These are phyloP conservation scores for Eupithecia insigniata DNA, from an alignment of 2,888 invertebrate species.

Conservation along the genomic window DNA sequence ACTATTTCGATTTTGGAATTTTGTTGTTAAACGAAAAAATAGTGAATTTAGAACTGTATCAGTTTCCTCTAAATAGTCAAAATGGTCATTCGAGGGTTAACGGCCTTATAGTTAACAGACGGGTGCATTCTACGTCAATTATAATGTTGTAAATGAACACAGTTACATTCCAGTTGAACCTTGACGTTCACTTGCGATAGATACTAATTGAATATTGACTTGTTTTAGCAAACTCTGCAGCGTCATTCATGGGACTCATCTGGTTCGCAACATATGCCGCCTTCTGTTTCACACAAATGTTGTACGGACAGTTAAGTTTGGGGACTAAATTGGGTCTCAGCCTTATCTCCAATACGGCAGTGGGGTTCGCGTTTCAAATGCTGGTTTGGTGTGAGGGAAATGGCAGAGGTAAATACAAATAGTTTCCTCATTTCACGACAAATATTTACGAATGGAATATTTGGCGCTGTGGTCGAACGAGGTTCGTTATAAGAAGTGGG, in stretches of 20 bases:
- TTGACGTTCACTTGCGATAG: background rate
- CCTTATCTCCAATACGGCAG: slow-evolving; percentile 90
- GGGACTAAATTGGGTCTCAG: slow-evolving; percentile 86
- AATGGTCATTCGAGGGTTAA: too few relatives aligned
- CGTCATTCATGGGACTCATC: slow-evolving; percentile 90
- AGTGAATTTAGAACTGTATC: too few relatives aligned
- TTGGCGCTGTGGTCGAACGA: background rate
- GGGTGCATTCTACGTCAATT: background rate
- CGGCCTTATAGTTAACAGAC: too few relatives aligned
- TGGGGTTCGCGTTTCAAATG: slow-evolving; percentile 91
- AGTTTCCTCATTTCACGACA: background rate
- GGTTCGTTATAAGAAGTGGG: background rate
- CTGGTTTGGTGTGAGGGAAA: slow-evolving; percentile 90
- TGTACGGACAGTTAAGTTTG: slow-evolving; percentile 85
- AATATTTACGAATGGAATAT: background rate
- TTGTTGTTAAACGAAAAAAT: too few relatives aligned
- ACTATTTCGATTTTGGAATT: too few relatives aligned
- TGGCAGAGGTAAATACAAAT: slow-evolving; percentile 83
- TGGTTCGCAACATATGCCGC: slow-evolving; percentile 92
- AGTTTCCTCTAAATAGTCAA: too few relatives aligned
- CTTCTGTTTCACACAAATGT: slow-evolving; percentile 87
- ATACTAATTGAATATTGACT: background rate
- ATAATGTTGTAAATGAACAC: background rate
- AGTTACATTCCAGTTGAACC: background rate
- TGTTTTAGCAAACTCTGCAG: slow-evolving; percentile 90